These are phyloP conservation scores for Centroberyx gerrardi DNA, from an alignment of 2,797 vertebrate genomes.

Conservation along the genomic window DNA sequence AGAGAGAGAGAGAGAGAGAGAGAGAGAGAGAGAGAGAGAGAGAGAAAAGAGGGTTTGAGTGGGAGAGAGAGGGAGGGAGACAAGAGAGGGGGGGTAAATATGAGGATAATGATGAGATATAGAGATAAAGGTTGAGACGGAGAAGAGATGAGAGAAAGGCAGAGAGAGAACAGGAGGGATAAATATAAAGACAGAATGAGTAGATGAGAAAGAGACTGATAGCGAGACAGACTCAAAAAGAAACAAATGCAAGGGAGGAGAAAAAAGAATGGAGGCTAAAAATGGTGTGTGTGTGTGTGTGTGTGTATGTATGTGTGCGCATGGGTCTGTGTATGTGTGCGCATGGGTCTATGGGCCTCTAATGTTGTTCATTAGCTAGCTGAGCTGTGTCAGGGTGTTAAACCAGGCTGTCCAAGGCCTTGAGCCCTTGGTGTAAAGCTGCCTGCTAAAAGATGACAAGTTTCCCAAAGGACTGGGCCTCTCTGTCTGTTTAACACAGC, in stretches of 20 bases:
- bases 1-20: not conserved
- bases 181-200: not conserved
- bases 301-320: conserved; percentile 15
- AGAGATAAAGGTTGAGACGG: no score
- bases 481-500: conserved; percentile 53
- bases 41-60: no score
- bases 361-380: conserved; percentile 71
- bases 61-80: no score
- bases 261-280: no score
- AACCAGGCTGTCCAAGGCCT: conserved; percentile 60
- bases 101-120: no score
- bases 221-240: not conserved
- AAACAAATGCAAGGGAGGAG: not conserved
- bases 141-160: no score
- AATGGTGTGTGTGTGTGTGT: conserved; percentile 15
- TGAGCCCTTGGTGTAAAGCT: conserved; percentile 56
- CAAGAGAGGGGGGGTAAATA: no score
- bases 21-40: no score
- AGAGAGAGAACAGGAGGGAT: not conserved
- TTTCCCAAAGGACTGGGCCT: conserved; percentile 54
- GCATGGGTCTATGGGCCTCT: conserved; percentile 46
- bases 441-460: conserved; percentile 55
- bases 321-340: conserved; percentile 19
- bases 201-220: not conserved
- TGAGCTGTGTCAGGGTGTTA: conserved; percentile 72